Base-by-base conservation (phyloP, 2,113 vertebrate species). In the Seriola aureovittata region DNA sequence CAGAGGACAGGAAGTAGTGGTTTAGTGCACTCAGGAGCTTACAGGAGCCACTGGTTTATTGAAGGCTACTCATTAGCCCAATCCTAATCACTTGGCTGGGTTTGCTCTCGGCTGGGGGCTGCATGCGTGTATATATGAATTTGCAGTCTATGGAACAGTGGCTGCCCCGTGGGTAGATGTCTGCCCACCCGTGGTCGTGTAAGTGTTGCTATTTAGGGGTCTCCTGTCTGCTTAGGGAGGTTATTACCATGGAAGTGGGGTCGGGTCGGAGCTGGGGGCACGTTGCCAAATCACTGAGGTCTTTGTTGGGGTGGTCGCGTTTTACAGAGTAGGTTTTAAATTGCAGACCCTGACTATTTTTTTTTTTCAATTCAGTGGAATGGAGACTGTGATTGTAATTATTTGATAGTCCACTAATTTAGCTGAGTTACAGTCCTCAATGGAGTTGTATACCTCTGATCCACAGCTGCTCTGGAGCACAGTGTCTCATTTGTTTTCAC, bases 151-250 rank as follows among this genome's bases (percentile, higher is more conserved):
- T 85, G 46, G 86, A 88, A 79, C 81, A 70, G 81, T 50, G 83
- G 82, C 76, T 73, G 80, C 65, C 29, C 65, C 50, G 7, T 89
- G 81, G 84, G 84, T 67, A 23, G 82, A 69, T 67, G 65, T 68
- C 84, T 80, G 81, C 85, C 89, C 86, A 91, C 90, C 89, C 60
- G 68, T 48, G 73, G 86, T 79, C n/a, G 44, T 75, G 65, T 90
- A 82, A 93, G 81, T 88, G 87, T 85, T 81, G 80, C 85, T 91
- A 81, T 91, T 92, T 89, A 86, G 81, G 85, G 84, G 75, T 88
- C 83, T 88, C 74, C 88, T 66, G 90, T 85, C 88, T 89, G 70
- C 75, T 73, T 50, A 25, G 68, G 75, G 80, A 71, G 74, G 82
- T 88, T 88, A 89, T 90, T 91, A 91, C 55, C 13, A 25, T 67